Percentiles rank a stretch among this genome's conserved stretches.
Evolutionary conservation across 2,888 invertebrate species (phyloP).

Genomic region (Eupithecia abbreviata): DNA sequence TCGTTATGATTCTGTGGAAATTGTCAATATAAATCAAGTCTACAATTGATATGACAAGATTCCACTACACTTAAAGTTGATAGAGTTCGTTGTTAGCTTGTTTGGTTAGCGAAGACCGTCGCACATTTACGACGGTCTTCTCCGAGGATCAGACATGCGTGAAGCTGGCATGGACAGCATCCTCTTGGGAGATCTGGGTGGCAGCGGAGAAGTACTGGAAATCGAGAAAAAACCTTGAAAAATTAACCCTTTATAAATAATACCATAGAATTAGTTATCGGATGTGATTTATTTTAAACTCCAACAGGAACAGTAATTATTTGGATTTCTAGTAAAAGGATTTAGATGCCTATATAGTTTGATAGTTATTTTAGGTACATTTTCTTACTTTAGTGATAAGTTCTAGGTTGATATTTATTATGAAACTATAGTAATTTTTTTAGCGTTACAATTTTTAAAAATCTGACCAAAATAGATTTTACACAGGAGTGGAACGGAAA

Average conservation of each 20-base stretch:
- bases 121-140: slow-evolving; percentile 75
- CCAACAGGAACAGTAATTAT: too few species aligned
- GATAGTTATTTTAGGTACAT: neutral
- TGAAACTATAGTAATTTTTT: too few species aligned
- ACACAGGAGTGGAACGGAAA: neutral
- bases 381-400: neutral
- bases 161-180: slow-evolving; percentile 92
- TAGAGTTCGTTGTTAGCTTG: slow-evolving; percentile 75
- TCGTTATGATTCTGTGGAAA: neutral
- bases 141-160: slow-evolving; percentile 92
- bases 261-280: neutral
- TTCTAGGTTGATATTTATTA: neutral
- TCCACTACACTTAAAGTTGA: slow-evolving; percentile 63
- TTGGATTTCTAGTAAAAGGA: neutral
- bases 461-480: neutral
- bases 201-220: slow-evolving; percentile 92
- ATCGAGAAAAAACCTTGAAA: neutral
- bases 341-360: neutral
- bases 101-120: slow-evolving; percentile 88
- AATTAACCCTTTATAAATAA: neutral
- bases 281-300: too few species aligned
- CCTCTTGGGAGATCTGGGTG: slow-evolving; percentile 89
- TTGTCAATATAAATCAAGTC: neutral
- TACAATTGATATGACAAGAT: neutral
- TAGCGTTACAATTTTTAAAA: too few species aligned